phyloP scores from a whole-genome alignment of 2,888 invertebrate genomes.

The Cheilosia pagana region DNA sequence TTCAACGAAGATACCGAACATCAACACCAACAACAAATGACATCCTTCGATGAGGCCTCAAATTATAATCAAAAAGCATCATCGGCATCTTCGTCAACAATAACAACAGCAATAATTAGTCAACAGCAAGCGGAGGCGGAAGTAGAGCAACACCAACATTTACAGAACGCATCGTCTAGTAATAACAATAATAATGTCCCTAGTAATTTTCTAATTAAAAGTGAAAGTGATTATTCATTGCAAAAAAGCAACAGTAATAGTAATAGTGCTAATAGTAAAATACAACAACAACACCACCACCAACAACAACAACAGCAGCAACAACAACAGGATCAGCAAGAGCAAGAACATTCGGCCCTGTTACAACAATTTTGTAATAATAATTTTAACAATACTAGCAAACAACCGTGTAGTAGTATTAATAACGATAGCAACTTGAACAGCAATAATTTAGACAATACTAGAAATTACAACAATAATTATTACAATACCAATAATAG shows the following conservation, averaged over 20 bases:
- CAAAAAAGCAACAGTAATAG: slow-evolving; percentile 46
- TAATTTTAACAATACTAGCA: slow-evolving; percentile 23
- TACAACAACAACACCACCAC: slow-evolving; percentile 39
- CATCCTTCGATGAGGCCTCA: slow-evolving; percentile 26
- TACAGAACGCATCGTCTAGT: slow-evolving; percentile 56
- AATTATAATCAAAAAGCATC: slow-evolving; percentile 50
- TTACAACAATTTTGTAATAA: slow-evolving; percentile 49
- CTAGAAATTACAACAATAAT: slow-evolving; percentile 67
- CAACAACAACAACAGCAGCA: slow-evolving; percentile 27
- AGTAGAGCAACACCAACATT: slow-evolving; percentile 28
- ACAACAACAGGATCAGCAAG: slow-evolving; percentile 29
- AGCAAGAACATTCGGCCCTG: slow-evolving; percentile 37
- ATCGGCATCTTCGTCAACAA: slow-evolving; percentile 41
- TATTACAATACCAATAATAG: slow-evolving; percentile 36
- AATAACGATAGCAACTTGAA: slow-evolving; percentile 34
- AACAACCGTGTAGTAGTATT: slow-evolving; percentile 22
- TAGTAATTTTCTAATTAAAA: slow-evolving; percentile 52
- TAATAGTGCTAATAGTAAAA: slow-evolving; percentile 38
- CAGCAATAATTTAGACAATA: slow-evolving; percentile 64
- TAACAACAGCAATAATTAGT: slow-evolving; percentile 41
- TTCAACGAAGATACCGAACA: slow-evolving; percentile 43
- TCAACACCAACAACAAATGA: slow-evolving; percentile 39
- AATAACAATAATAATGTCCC: slow-evolving; percentile 37
- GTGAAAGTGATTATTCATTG: slow-evolving; percentile 52
- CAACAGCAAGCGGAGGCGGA: slow-evolving; percentile 68